Evolutionary conservation across 2,888 invertebrate genomes (phyloP), one percentile per base, ranked within the genome.

Genomic region (Byasa hedistus): DNA sequence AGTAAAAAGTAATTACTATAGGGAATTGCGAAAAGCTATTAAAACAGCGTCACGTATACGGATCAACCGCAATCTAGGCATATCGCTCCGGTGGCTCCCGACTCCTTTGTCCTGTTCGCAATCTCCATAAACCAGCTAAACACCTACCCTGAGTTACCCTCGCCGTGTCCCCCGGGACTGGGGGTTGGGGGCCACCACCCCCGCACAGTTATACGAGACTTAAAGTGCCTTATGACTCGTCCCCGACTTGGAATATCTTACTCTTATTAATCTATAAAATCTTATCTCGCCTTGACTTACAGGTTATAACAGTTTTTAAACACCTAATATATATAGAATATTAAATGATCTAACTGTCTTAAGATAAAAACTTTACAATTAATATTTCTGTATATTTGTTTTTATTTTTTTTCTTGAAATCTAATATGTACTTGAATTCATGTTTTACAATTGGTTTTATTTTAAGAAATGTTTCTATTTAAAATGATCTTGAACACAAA

Each of bases 121-220:
- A 90, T 90, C 90, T 90, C 87, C 89, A 89, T 90, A 90, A 89
- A 89, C 86, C 89, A 86, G 88, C 87, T 88, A 89, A 89, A 89
- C 89, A 89, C 87, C 89, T 88, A 82, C 83, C 84, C 81, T 87
- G 83, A 83, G 83, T 84, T 79, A 82, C 84, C 80, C 82, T 77
- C 82, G 79, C 64, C 70, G 72, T 70, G 69, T 75, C 76, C 74
- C 74, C 73, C 70, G 71, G 69, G 71, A 69, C 71, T 69, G 68
- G 65, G 71, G 69, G 70, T 64, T 69, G 67, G 71, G 68, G 69
- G 51, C 65, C 62, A 58, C n/a, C 61, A 64, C 56, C 73, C 72
- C 73, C 71, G 52, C 78, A 78, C 80, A 80, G 81, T 82, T 82
- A 79, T 80, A 79, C 80, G 78, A 79, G 81, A 83, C 84, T 82